Conservation (phyloP, 2,797 vertebrate genomes). For the Chiroxiphia lanceolata region DNA sequence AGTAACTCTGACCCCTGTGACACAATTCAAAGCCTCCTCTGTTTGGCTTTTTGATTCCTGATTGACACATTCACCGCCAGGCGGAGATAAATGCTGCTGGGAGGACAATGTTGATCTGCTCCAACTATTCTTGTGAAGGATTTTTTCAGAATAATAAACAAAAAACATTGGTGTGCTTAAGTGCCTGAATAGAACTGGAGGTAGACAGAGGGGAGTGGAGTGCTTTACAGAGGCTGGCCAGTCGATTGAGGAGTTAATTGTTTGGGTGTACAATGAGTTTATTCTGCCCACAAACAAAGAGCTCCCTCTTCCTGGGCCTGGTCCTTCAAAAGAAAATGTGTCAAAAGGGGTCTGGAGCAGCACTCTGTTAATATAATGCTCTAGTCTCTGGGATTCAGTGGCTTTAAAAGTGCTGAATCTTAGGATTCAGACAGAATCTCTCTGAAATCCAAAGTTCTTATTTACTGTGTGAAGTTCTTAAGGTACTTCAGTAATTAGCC, state of each 20-base stretch:
- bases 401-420: conserved; percentile 48
- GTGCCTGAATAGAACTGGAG: conserved; percentile 77
- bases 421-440: conserved; percentile 30
- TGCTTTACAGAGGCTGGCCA: conserved; percentile 77
- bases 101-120: conserved; percentile 81
- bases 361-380: conserved; percentile 69
- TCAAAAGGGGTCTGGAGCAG: conserved; percentile 70
- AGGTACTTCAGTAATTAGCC: conserved; percentile 11
- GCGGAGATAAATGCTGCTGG: conserved; percentile 74
- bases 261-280: conserved; percentile 83
- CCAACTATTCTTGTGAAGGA: conserved; percentile 76
- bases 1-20: conserved; percentile 78
- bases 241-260: conserved; percentile 84
- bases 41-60: conserved; percentile 85
- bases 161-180: conserved; percentile 72
- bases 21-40: conserved; percentile 81
- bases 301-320: conserved; percentile 77
- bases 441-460: background rate
- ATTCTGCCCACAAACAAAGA: conserved; percentile 83
- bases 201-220: conserved; percentile 60
- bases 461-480: conserved; percentile 24
- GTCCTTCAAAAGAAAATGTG: conserved; percentile 76
- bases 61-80: conserved; percentile 80
- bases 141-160: conserved; percentile 78
- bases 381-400: conserved; percentile 44